A percentile compares a stretch with the other conserved stretches of the same genome.
phyloP scores from a whole-genome alignment of 2,797 vertebrate species.

The Argya squamiceps region DNA sequence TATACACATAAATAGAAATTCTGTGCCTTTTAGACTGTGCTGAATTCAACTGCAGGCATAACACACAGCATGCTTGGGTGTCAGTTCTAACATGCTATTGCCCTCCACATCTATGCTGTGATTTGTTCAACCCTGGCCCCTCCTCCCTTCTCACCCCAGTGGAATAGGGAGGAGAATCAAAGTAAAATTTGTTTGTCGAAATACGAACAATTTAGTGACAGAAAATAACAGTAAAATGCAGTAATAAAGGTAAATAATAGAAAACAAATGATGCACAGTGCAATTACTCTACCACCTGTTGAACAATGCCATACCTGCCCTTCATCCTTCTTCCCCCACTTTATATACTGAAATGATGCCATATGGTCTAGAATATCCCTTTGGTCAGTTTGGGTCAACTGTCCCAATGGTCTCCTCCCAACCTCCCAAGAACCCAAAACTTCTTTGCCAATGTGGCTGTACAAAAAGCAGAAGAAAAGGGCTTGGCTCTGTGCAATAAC shows the following conservation, averaged over 20 bases:
- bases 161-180: neutral
- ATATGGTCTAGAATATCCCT: neutral
- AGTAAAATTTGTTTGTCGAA: neutral
- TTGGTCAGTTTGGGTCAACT: neutral
- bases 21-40: neutral
- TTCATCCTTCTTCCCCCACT: neutral
- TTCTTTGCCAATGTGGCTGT: too few species aligned
- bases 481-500: neutral
- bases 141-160: neutral
- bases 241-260: neutral
- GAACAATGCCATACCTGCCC: too few species aligned
- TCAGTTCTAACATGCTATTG: neutral
- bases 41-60: neutral
- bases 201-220: neutral
- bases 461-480: neutral
- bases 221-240: neutral
- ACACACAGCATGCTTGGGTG: neutral
- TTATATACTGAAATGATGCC: fast-evolving
- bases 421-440: fast-evolving
- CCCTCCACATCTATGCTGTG: neutral
- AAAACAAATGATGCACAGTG: neutral
- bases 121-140: neutral
- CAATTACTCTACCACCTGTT: neutral
- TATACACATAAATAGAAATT: neutral
- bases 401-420: neutral